Base-by-base conservation (phyloP, 2,113 vertebrate species). In the Edolisoma coerulescens region DNA sequence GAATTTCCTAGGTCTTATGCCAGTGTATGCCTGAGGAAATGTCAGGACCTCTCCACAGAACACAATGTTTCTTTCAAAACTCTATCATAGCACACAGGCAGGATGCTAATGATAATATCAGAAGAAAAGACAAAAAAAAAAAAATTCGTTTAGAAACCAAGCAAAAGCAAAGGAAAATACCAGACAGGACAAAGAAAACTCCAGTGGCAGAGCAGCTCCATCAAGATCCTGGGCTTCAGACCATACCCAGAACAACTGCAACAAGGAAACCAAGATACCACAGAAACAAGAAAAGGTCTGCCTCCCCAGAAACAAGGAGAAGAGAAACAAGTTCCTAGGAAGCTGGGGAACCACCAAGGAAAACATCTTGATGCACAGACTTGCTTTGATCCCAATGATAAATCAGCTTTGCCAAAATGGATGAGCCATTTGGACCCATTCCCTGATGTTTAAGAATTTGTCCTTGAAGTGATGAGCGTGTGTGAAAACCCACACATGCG, bases 351-450 rank as follows among this genome's bases (percentile, higher is more conserved):
- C 56, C 52, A 93, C 39, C 39, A 86, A 32, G 19, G n/a, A 32
- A 93, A 89, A 79, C 42, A 68, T 84, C 47, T 73, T 86, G 71
- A 83, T 89, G n/a, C 37, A 49, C 24, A 60, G 37, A 28, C 12
- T 57, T 73, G 57, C 21, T 94, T 95, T 95, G 77, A 84, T 94
- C 53, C 53, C 61, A 20, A 60, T 87, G 57, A 68, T 76, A 87
- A 82, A 75, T 84, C 80, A 81, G 8, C 21, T 64, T 68, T 8
- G 3, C 70, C 70, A 57, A 89, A 93, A 73, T 23, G 50, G 57
- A 83, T 89, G 65, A 94, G n/a, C n/a, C 32, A 54, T 82, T 95
- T 94, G 89, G 84, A 93, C 37, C 21, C 54, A 61, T n/a, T 89
- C 65, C 50, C 57, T 94, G 69, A 22, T 65, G 13, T 79, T 84